phyloP scores from a whole-genome alignment of 2,888 invertebrate species.

The Brenthis ino region DNA sequence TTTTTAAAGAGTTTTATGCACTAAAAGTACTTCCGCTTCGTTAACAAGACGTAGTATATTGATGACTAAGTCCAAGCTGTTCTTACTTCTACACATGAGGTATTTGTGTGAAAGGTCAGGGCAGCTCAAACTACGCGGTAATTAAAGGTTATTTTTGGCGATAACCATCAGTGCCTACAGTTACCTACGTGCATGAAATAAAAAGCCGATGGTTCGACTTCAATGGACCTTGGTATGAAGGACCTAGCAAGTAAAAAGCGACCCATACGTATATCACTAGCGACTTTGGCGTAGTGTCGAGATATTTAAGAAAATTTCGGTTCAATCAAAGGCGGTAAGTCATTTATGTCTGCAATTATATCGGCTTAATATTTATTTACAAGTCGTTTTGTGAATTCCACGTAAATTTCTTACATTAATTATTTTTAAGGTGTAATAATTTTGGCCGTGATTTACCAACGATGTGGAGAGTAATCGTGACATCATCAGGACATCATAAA shows the following conservation, averaged over 20 bases:
- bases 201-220: conserved; percentile 70
- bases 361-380: conserved; percentile 32
- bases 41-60: conserved; percentile 27
- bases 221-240: conserved; percentile 64
- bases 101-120: conserved; percentile 77
- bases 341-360: conserved; percentile 35
- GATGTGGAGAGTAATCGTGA: conserved; percentile 18
- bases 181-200: conserved; percentile 74
- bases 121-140: conserved; percentile 77
- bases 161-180: conserved; percentile 80
- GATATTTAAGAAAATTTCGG: conserved; percentile 33
- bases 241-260: conserved; percentile 68
- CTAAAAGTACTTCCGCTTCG: conserved; percentile 30
- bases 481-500: conserved; percentile 26
- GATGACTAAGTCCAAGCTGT: conserved; percentile 53
- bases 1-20: conserved; percentile 26
- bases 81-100: conserved; percentile 59
- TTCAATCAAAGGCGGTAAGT: conserved; percentile 43
- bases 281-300: conserved; percentile 23
- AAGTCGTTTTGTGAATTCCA: conserved; percentile 32
- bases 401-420: conserved; percentile 30
- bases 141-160: conserved; percentile 82
- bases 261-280: conserved; percentile 52
- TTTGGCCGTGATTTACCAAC: conserved; percentile 28
- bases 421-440: conserved; percentile 23